These are phyloP conservation scores for Globodera rostochiensis DNA, from an alignment of 1,140 invertebrate genomes.

Conservation along the genomic window DNA sequence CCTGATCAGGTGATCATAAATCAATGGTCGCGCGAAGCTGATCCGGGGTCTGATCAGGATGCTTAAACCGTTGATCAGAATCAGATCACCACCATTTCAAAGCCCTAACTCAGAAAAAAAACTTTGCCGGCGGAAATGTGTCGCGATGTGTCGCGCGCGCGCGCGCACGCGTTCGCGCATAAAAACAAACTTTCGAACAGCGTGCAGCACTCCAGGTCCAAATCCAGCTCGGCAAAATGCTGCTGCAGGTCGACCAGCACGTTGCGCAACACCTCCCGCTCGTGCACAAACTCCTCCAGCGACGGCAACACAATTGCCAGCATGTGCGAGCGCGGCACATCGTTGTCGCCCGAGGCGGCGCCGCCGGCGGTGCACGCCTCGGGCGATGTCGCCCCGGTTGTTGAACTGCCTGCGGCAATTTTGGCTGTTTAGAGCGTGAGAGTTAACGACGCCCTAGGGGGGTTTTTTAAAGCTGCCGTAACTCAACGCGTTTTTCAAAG, in stretches of 20 bases:
- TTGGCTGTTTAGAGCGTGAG: too few species aligned
- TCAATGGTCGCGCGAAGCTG: too few species aligned
- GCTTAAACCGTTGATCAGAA: too few species aligned
- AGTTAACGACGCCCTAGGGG: too few species aligned
- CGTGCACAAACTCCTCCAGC: slow-evolving; percentile 46
- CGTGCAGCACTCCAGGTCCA: slow-evolving; percentile 52
- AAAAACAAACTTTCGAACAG: slow-evolving; percentile 35
- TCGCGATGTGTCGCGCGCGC: too few species aligned
- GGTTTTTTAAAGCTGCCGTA: neutral
- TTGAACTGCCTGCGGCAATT: neutral
- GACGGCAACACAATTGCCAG: slow-evolving; percentile 29
- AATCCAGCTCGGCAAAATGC: slow-evolving; percentile 49
- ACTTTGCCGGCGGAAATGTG: too few species aligned
- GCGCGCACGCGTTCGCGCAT: too few species aligned
- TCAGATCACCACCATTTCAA: too few species aligned
- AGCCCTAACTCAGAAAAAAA: too few species aligned
- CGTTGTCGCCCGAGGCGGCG: too few species aligned
- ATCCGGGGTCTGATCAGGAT: too few species aligned
- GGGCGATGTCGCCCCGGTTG: neutral
- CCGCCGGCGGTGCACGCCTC: neutral
- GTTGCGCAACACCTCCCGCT: slow-evolving; percentile 47
- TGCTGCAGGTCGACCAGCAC: slow-evolving; percentile 51
- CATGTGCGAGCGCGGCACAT: slow-evolving; percentile 2
- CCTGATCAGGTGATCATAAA: too few species aligned
- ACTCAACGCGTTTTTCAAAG: neutral